A percentile compares a stretch with the other conserved stretches of the same genome.
phyloP scores from a whole-genome alignment of 2,797 vertebrate species.

The Oreonectes daqikongensis region DNA sequence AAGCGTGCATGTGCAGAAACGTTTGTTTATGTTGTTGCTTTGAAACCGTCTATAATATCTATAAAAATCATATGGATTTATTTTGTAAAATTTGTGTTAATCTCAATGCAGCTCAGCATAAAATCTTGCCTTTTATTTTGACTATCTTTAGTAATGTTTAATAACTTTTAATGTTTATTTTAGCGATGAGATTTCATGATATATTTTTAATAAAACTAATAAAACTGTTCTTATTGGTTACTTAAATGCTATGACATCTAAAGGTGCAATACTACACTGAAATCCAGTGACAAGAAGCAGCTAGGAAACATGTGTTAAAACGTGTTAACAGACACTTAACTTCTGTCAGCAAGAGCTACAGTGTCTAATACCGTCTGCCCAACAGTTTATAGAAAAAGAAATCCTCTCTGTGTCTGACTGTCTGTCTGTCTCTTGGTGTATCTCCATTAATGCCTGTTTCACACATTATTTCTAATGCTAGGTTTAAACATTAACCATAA shows the following conservation, averaged over 20 bases:
- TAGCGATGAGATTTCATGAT: background rate
- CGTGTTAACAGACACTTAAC: slow-evolving; percentile 44
- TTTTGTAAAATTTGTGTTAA: too few species aligned
- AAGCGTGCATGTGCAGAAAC: too few species aligned
- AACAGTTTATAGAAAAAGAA: slow-evolving; percentile 31
- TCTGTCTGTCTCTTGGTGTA: background rate
- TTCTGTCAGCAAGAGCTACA: slow-evolving; percentile 52
- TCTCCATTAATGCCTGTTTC: slow-evolving; percentile 33
- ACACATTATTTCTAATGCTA: slow-evolving; percentile 65
- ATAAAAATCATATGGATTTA: too few species aligned
- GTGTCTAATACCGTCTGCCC: slow-evolving; percentile 52
- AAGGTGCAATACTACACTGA: background rate
- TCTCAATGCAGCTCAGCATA: too few species aligned
- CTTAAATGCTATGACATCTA: background rate
- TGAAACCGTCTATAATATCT: too few species aligned
- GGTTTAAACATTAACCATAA: slow-evolving; percentile 69
- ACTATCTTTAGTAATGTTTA: background rate
- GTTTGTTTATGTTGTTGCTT: too few species aligned
- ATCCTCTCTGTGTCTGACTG: slow-evolving; percentile 8
- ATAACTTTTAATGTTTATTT: background rate
- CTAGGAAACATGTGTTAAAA: slow-evolving; percentile 33
- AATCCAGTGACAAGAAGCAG: slow-evolving; percentile 1
- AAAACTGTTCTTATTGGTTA: background rate
- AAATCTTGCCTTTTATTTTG: background rate
- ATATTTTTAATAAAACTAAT: background rate